A percentile compares a stretch with the other conserved stretches of the same genome.
phyloP scores from a whole-genome alignment of 2,888 invertebrate genomes.

The Hipparchia sbordonii region DNA sequence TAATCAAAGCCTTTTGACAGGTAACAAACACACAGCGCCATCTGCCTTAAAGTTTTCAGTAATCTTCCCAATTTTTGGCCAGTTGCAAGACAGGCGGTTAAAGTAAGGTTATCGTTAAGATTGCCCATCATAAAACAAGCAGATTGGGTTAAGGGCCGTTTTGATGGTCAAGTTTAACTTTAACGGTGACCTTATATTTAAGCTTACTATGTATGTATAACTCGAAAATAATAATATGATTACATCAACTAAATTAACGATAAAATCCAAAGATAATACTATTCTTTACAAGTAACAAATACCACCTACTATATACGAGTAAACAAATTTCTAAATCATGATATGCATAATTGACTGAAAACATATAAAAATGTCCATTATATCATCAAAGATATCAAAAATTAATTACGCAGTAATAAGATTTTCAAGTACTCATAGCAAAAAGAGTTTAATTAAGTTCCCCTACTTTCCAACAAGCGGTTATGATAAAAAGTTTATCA shows the following conservation, averaged over 20 bases:
- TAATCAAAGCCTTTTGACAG: too few relatives aligned
- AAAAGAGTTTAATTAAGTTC: neutral
- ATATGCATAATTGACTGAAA: neutral
- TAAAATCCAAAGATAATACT: too few relatives aligned
- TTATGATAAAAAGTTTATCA: constrained; percentile 21
- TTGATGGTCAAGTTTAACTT: too few relatives aligned
- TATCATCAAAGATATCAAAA: neutral
- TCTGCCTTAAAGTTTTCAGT: too few relatives aligned
- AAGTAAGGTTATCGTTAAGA: too few relatives aligned
- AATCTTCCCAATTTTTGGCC: too few relatives aligned
- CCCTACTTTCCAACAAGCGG: neutral
- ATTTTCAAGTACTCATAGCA: neutral
- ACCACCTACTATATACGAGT: neutral
- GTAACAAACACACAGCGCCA: too few relatives aligned
- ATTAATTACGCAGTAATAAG: neutral
- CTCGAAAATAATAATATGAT: neutral
- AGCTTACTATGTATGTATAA: neutral
- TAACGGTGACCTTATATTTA: too few relatives aligned
- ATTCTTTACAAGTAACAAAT: too few relatives aligned
- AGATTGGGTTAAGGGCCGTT: neutral
- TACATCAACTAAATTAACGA: too few relatives aligned
- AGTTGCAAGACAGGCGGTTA: too few relatives aligned
- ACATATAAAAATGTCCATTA: neutral
- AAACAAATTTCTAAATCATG: neutral
- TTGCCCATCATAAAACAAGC: neutral